Conservation (phyloP, 2,113 vertebrate genomes). For the Labeo catla region DNA sequence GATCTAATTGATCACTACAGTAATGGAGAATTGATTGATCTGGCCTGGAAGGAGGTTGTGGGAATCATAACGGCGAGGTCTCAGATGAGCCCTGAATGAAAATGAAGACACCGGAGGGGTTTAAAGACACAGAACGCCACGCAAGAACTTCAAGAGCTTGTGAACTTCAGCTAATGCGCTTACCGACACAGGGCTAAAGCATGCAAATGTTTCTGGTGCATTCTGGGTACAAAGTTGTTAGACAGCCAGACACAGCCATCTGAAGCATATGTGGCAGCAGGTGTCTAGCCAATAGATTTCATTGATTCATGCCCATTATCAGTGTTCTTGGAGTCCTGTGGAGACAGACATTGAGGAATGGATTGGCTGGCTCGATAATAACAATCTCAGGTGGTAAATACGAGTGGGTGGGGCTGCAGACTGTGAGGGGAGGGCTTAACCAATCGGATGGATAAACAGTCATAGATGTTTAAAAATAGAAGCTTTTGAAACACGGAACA, state of each 20-base stretch:
- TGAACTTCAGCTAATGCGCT: background rate
- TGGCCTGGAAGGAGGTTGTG: conserved; percentile 60
- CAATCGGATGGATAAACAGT: conserved; percentile 14
- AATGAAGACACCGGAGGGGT: conserved; percentile 58
- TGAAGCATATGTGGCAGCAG: conserved; percentile 18
- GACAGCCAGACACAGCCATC: background rate
- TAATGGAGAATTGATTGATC: conserved; percentile 78
- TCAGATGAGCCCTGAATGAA: conserved; percentile 59
- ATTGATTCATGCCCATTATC: conserved; percentile 71
- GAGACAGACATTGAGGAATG: conserved; percentile 48
- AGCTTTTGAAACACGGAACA: background rate
- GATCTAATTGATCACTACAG: conserved; percentile 71
- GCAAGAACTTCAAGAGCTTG: background rate
- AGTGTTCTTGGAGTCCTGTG: conserved; percentile 51
- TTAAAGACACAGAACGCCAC: conserved; percentile 48
- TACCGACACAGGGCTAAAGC: background rate
- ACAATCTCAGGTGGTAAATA: conserved; percentile 60
- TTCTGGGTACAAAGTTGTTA: conserved; percentile 7
- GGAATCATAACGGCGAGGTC: conserved; percentile 58
- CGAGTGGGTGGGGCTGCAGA: conserved; percentile 48
- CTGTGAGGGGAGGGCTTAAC: background rate
- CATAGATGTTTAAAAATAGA: too few species aligned
- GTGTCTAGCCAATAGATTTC: conserved; percentile 55
- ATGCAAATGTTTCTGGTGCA: background rate
- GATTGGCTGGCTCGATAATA: conserved; percentile 66